Base-by-base conservation (phyloP, 2,797 vertebrate species). In the Anguilla obscura region DNA sequence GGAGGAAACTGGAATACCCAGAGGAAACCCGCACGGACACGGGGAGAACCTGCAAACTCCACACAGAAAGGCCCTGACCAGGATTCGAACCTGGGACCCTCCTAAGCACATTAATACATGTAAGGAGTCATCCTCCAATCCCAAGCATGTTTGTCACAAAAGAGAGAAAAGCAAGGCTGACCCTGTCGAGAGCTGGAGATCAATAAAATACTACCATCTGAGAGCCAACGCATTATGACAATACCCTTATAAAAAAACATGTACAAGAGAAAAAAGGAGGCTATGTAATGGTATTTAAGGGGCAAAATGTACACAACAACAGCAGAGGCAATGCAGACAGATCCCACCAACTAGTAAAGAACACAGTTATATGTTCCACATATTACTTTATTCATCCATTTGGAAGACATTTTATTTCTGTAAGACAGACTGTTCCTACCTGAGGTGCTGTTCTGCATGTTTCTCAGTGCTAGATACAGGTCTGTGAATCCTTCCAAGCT, bases 401-500 rank as follows among this genome's bases (percentile, higher is more conserved):
- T 5, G 74, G 6, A 79, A 79, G 14, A 45, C 33, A 45, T 45
- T 30, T 71, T 21, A 54, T 30, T 52, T 5, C 6, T 12, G 82
- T 30, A 54, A 54, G 21, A 52, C 27, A 83, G 80, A 74, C 5
- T 36, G 21, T 9, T 18, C 18, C 94, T 95, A 99, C 98, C 96
- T 95, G 95, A 92, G 9, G 84, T 93, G 89, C 92, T 95, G 76
- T 89, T 93, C 92, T 97, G 96, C 60, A 98, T 91, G 45, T 56
- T 93, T 88, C 90, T 93, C 76, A 99, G 93, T 0, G 96, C 97
- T 71, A 88, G 91, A 60, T 97, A 92, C 69, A 99, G 95, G 86
- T 97, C 96, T 90, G 96, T 97, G 63, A 97, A 96, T 50, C 97
- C 96, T 0, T 95, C 96, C 90, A 98, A 90, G 92, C 96, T 98